Evolutionary conservation across 2,113 vertebrate genomes (phyloP).

Genomic region (Eleginops maclovinus): DNA sequence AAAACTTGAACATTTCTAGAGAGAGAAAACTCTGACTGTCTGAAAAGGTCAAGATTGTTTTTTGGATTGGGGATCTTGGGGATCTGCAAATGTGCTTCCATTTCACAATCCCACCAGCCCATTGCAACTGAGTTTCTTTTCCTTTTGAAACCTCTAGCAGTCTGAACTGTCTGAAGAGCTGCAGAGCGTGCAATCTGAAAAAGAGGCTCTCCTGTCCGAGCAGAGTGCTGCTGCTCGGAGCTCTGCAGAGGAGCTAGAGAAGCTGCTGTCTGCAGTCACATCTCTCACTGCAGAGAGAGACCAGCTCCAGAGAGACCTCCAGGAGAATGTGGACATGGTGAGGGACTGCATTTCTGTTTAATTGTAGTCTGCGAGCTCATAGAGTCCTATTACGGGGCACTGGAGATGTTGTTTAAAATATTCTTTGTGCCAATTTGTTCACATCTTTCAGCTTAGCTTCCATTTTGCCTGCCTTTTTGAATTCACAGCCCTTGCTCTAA

Average conservation of each 20-base stretch:
- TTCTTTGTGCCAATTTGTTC: no score
- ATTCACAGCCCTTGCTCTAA: background rate
- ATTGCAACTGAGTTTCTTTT: no score
- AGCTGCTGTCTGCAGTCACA: slow-evolving; percentile 16
- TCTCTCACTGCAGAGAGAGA: slow-evolving; percentile 50
- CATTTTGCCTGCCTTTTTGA: background rate
- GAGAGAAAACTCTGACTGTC: no score
- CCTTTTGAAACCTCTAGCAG: slow-evolving; percentile 52
- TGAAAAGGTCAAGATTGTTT: no score
- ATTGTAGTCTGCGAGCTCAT: no score
- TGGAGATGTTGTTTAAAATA: no score
- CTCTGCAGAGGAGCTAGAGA: slow-evolving; percentile 32
- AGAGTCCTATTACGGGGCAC: no score
- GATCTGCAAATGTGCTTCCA: background rate
- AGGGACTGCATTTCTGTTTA: background rate
- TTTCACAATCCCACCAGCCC: slow-evolving; percentile 18
- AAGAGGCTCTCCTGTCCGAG: slow-evolving; percentile 34
- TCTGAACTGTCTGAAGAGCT: slow-evolving; percentile 57
- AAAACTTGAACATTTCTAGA: no score
- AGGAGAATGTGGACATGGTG: slow-evolving; percentile 33
- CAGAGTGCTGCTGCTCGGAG: background rate
- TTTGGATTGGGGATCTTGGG: no score
- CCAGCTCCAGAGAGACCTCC: slow-evolving; percentile 34
- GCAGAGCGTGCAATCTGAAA: slow-evolving; percentile 36
- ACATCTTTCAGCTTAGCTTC: no score